Base-by-base conservation (phyloP, 2,888 invertebrate species). In the Drosophila trichaetosa region DNA sequence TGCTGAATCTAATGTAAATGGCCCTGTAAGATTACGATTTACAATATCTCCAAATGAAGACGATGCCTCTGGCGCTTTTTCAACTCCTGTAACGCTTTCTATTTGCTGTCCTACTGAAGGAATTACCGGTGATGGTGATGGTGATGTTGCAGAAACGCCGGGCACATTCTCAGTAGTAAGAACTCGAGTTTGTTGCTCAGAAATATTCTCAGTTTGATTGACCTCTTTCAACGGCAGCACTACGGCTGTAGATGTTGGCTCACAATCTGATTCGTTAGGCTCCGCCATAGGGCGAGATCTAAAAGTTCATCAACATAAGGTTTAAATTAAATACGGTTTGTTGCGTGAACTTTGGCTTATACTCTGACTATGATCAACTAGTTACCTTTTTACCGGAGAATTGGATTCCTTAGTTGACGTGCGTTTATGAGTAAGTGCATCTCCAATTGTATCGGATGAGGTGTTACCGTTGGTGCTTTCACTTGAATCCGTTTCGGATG, bases 311-410 rank as follows among this genome's bases (percentile, higher is more conserved):
- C 4, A 16, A 57, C 40, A 36, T 7, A 38, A 40, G 21, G 6
- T 24, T 27, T 8, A 21, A 21, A 40, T 10, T n/a, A 21, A 21
- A 42, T 21, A 7, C 6, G 1, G 24, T 18, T 18, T 16, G 24
- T 36, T 18, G 18, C 48, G 27, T 53, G 21, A 34, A 18, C 18
- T 46, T 21, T 46, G 46, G 21, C 7, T 46, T 46, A 21, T 21
- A 21, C 13, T 21, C 42, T 8, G 29, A 18, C 8, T 24, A 24
- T 24, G 27, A 24, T 18, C 1, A 11, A 24, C 16, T n/a, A 10
- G 11, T 48, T 52, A 65, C 72, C 49, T 67, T 38, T 76, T 76
- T 27, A n/a, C 6, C 1, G 59, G 48, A 3, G 46, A 36, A 16
- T n/a, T 24, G 1, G 1, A 0, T 3, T 52, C 59, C 0, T 1